These are phyloP conservation scores for Euproctis similis DNA, from an alignment of 2,888 invertebrate genomes.

Conservation along the genomic window DNA sequence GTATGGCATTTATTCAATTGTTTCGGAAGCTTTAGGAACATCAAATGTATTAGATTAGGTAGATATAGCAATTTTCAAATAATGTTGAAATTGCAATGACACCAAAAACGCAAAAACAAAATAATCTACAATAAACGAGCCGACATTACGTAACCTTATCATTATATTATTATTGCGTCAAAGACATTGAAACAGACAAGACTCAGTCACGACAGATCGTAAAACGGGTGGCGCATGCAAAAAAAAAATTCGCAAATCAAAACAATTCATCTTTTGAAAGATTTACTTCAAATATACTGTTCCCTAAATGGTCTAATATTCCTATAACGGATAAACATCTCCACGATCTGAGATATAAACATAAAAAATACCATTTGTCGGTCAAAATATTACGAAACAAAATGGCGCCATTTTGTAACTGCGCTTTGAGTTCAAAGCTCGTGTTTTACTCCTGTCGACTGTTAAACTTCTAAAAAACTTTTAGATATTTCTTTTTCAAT, in stretches of 20 bases:
- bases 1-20: no score
- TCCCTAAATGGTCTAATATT: slow-evolving; percentile 22
- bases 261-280: slow-evolving; percentile 22
- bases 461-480: neutral
- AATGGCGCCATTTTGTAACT: no score
- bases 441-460: slow-evolving; percentile 13
- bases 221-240: slow-evolving; percentile 20
- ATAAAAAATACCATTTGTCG: slow-evolving; percentile 34
- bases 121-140: slow-evolving; percentile 24
- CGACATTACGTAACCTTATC: slow-evolving; percentile 23
- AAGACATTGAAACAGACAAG: slow-evolving; percentile 5
- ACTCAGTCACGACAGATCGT: slow-evolving; percentile 15
- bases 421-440: slow-evolving; percentile 20
- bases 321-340: slow-evolving; percentile 29
- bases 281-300: slow-evolving; percentile 24
- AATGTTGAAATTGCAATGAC: no score
- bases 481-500: no score
- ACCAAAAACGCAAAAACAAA: slow-evolving; percentile 9
- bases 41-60: no score
- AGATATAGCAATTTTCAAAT: no score
- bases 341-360: slow-evolving; percentile 33
- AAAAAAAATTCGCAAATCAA: slow-evolving; percentile 28
- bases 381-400: slow-evolving; percentile 31
- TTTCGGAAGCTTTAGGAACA: no score
- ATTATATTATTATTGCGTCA: slow-evolving; percentile 18